phyloP scores from a whole-genome alignment of 2,797 vertebrate species.

The Sebastolobus alascanus region DNA sequence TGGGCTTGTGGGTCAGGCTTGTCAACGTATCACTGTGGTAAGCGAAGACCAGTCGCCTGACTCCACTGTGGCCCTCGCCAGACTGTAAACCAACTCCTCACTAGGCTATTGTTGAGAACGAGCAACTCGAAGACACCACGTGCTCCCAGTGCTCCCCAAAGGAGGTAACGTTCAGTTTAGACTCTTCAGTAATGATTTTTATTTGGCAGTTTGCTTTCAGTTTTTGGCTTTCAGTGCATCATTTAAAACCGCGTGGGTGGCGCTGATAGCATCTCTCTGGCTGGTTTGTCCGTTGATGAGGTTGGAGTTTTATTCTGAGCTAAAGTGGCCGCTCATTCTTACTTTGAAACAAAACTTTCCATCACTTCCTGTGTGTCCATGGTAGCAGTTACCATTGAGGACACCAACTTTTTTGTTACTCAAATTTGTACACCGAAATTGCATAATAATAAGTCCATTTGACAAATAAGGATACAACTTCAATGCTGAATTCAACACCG shows the following conservation, averaged over 20 bases:
- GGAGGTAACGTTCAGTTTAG: constrained; percentile 29
- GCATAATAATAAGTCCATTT: neutral
- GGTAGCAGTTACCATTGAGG: neutral
- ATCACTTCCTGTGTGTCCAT: neutral
- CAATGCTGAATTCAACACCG: neutral
- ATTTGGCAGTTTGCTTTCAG: neutral
- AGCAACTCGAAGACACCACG: constrained; percentile 68
- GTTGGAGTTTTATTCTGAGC: neutral
- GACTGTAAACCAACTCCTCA: constrained; percentile 76
- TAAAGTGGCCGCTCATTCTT: neutral
- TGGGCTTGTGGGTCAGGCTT: constrained; percentile 63
- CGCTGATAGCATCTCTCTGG: neutral
- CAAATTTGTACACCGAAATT: neutral
- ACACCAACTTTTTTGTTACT: neutral
- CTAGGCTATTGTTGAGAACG: constrained; percentile 68
- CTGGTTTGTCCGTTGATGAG: neutral
- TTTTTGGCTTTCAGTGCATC: neutral
- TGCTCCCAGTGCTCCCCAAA: constrained; percentile 40
- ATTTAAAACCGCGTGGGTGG: neutral
- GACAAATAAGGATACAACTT: neutral
- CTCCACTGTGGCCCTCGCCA: constrained; percentile 45
- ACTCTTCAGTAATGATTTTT: neutral
- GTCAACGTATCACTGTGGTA: constrained; percentile 68
- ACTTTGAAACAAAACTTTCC: neutral
- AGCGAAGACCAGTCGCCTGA: constrained; percentile 60